Evolutionary conservation across 64 coral and sea anemone species (phyloP).

Genomic region (Catalaphyllia jardinei): DNA sequence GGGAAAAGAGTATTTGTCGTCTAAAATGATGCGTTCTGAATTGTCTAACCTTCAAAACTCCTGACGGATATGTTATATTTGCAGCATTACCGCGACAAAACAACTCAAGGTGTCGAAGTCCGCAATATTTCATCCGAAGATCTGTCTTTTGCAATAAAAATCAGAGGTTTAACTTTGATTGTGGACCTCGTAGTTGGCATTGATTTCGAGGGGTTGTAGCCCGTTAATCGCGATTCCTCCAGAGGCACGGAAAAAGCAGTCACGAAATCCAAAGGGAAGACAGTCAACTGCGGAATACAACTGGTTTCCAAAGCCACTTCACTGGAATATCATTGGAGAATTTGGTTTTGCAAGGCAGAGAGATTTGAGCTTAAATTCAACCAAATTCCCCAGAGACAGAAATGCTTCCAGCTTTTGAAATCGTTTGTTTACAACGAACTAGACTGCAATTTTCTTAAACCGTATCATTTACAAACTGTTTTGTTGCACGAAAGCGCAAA

Average conservation of each 20-base stretch:
- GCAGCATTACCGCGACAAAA: conserved; percentile 39
- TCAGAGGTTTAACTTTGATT: conserved; percentile 31
- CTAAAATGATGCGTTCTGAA: conserved; percentile 30
- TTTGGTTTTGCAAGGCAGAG: conserved; percentile 74
- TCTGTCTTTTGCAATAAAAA: conserved; percentile 34
- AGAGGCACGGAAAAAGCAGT: not conserved
- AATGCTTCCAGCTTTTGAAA: conserved; percentile 49
- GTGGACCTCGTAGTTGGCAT: conserved; percentile 66
- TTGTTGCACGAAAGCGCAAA: conserved; percentile 59
- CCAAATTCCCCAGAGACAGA: conserved; percentile 16
- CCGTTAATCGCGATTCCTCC: not conserved
- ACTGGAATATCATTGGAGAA: conserved; percentile 58
- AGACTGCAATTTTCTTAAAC: conserved; percentile 47
- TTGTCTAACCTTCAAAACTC: conserved; percentile 48
- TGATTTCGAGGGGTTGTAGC: conserved; percentile 54
- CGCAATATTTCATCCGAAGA: conserved; percentile 53
- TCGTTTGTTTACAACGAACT: conserved; percentile 44
- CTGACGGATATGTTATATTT: conserved; percentile 54
- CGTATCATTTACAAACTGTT: conserved; percentile 54
- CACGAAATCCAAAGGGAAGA: conserved; percentile 24
- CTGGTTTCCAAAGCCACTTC: conserved; percentile 57
- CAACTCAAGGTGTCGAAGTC: conserved; percentile 33
- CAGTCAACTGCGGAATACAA: conserved; percentile 49
- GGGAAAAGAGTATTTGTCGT: conserved; percentile 57
- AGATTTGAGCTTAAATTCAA: conserved; percentile 45